Evolutionary conservation across 2,113 vertebrate species (phyloP).

Genomic region (Podarcis muralis): DNA sequence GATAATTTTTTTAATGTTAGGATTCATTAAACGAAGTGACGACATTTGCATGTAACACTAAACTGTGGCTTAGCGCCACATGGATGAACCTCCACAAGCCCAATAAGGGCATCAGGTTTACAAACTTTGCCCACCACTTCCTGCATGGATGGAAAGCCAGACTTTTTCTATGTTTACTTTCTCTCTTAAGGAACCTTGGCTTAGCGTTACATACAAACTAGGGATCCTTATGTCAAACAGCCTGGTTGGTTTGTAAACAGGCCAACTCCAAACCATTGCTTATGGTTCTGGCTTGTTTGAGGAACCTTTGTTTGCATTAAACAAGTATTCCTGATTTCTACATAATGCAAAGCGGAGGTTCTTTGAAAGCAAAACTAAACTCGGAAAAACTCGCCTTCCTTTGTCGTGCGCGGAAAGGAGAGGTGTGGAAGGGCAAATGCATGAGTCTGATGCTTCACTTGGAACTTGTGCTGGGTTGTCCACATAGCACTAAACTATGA

Average conservation of each 20-base stretch:
- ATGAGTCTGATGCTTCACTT: background rate
- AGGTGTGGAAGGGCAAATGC: too few species aligned
- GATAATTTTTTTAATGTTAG: constrained; percentile 54
- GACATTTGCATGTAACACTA: background rate
- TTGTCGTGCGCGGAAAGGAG: too few species aligned
- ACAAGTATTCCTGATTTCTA: background rate
- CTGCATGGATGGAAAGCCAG: background rate
- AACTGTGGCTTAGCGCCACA: background rate
- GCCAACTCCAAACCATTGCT: background rate
- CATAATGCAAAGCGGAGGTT: background rate
- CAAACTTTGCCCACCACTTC: background rate
- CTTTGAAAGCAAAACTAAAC: background rate
- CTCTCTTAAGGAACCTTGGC: background rate
- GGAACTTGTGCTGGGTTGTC: background rate
- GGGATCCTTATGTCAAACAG: background rate
- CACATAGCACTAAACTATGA: background rate
- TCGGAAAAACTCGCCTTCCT: background rate
- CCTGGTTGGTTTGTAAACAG: background rate
- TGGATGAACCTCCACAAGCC: background rate
- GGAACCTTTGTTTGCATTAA: background rate
- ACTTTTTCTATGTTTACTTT: background rate
- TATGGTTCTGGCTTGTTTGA: background rate
- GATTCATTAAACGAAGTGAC: constrained; percentile 38
- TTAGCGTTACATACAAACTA: background rate
- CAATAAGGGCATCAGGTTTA: background rate